Evolutionary conservation across 2,888 invertebrate species (phyloP).

Genomic region (Andrena hattorfiana): DNA sequence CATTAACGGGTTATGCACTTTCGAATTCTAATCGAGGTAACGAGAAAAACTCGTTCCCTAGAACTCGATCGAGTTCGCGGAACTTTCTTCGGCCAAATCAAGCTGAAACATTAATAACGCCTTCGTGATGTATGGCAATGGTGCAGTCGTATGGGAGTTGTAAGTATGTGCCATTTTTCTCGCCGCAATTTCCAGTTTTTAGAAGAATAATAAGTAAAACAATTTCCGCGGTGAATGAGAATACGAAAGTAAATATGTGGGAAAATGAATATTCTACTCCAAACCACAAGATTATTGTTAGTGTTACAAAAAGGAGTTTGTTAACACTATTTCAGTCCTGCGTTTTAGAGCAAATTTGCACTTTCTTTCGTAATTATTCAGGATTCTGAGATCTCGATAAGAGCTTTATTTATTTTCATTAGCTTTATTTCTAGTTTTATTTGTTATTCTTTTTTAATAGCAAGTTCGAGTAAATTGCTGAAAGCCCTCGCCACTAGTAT

Average conservation of each 20-base stretch:
- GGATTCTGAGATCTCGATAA: too few relatives aligned
- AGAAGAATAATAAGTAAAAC: not conserved
- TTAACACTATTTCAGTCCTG: too few relatives aligned
- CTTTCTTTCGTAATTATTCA: too few relatives aligned
- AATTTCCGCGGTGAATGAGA: not conserved
- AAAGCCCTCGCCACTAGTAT: too few relatives aligned
- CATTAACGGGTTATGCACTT: constrained; percentile 44
- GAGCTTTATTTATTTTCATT: too few relatives aligned
- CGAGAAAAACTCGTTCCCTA: constrained; percentile 36
- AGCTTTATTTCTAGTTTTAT: too few relatives aligned
- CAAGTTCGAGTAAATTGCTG: too few relatives aligned
- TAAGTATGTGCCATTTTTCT: not conserved
- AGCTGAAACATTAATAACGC: constrained; percentile 10
- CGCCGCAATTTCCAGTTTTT: not conserved
- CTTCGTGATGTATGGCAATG: not conserved
- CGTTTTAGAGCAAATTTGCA: too few relatives aligned
- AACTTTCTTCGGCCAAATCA: constrained; percentile 42
- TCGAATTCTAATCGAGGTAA: constrained; percentile 43
- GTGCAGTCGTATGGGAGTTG: not conserved
- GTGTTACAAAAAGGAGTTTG: too few relatives aligned
- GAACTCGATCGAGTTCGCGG: constrained; percentile 32
- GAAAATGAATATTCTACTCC: not conserved
- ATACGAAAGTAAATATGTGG: not conserved
- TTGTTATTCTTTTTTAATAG: too few relatives aligned
- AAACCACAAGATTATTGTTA: too few relatives aligned